A percentile compares a stretch with the other conserved stretches of the same genome.
phyloP scores from a whole-genome alignment of 1,140 invertebrate genomes.

The Camponotus vicinus region DNA sequence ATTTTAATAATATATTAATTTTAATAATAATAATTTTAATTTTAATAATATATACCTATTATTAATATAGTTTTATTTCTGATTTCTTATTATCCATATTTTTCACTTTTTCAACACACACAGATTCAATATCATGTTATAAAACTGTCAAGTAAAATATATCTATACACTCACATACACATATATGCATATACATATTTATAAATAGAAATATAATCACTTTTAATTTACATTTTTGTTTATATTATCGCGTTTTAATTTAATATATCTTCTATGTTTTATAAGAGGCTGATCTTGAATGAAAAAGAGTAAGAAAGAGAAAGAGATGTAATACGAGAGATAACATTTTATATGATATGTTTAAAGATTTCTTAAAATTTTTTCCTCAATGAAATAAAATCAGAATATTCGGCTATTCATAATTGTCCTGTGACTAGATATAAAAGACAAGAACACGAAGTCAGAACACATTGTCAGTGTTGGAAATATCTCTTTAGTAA shows the following conservation, averaged over 20 bases:
- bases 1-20: too few relatives aligned
- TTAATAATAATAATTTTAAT: too few relatives aligned
- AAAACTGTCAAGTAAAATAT: too few relatives aligned
- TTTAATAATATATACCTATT: too few relatives aligned
- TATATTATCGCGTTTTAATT: too few relatives aligned
- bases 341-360: conserved; percentile 10
- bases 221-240: not conserved
- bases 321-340: not conserved
- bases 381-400: not conserved
- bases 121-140: too few relatives aligned
- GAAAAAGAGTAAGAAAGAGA: not conserved
- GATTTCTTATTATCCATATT: not conserved
- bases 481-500: conserved; percentile 6
- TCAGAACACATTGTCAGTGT: conserved; percentile 68
- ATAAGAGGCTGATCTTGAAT: not conserved
- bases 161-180: too few relatives aligned
- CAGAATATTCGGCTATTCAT: conserved; percentile 14
- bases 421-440: conserved; percentile 60
- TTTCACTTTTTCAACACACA: too few relatives aligned
- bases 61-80: conserved; percentile 1
- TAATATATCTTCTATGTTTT: too few relatives aligned
- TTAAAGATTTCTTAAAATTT: conserved; percentile 42
- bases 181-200: too few relatives aligned
- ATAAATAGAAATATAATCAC: too few relatives aligned
- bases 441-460: conserved; percentile 73